These are phyloP conservation scores for Schizopygopsis pylzovi DNA, from an alignment of 2,797 vertebrate genomes.

Conservation along the genomic window DNA sequence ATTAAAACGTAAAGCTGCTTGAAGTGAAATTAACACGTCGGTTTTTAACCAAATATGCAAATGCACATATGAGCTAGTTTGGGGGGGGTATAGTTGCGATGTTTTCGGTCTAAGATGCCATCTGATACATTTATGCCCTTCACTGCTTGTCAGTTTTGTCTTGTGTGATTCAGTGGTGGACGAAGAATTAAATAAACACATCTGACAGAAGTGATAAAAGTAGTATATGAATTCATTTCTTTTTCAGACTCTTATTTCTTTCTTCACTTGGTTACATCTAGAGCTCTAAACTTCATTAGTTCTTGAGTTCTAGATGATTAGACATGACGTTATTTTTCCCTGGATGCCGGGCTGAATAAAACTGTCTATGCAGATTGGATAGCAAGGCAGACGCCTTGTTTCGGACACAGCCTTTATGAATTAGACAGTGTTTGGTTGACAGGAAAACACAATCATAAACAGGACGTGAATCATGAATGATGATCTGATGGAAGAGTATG, in stretches of 20 bases:
- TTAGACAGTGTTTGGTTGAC: background rate
- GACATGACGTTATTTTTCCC: background rate
- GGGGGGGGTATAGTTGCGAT: no score
- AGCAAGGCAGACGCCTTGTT: background rate
- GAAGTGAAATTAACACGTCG: slow-evolving; percentile 6
- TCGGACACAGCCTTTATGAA: background rate
- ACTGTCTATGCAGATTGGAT: background rate
- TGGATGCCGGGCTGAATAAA: background rate
- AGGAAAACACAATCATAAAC: slow-evolving; percentile 24
- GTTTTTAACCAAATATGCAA: slow-evolving; percentile 10
- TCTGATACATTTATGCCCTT: background rate
- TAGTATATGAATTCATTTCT: background rate
- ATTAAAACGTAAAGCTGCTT: slow-evolving; percentile 19
- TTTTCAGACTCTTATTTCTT: background rate
- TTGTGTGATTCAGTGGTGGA: background rate
- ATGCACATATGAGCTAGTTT: background rate
- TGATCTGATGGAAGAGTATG: slow-evolving; percentile 19
- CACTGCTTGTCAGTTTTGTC: background rate
- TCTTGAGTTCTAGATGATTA: background rate
- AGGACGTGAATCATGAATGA: slow-evolving; percentile 15
- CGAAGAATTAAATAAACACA: background rate
- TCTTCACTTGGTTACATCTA: background rate
- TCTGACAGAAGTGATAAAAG: background rate
- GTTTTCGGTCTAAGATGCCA: background rate
- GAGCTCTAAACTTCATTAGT: background rate